These are phyloP conservation scores for Scaptomyza tumidula DNA, from an alignment of 2,888 invertebrate species.

Conservation along the genomic window DNA sequence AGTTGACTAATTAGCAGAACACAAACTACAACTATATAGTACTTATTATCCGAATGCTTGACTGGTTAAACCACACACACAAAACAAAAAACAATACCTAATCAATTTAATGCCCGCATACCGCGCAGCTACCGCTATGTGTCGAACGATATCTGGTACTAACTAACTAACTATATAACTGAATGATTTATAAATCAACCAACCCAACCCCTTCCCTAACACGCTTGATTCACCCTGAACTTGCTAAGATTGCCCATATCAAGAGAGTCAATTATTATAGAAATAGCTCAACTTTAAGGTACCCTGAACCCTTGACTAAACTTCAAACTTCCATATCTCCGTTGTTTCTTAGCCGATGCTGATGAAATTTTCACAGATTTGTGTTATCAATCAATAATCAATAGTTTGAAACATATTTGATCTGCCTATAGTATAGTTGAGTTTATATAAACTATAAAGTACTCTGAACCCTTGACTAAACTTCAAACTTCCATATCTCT, in stretches of 20 bases:
- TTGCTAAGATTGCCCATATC: constrained; percentile 30
- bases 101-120: constrained; percentile 5
- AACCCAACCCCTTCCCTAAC: too few relatives aligned
- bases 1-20: constrained; percentile 15
- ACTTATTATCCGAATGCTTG: not conserved
- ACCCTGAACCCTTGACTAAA: too few relatives aligned
- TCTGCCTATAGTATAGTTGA: too few relatives aligned
- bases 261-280: constrained; percentile 22
- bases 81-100: not conserved
- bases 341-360: too few relatives aligned
- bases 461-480: too few relatives aligned
- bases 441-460: too few relatives aligned
- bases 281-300: too few relatives aligned
- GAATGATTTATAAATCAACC: constrained; percentile 3
- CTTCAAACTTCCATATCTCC: too few relatives aligned
- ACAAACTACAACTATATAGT: not conserved
- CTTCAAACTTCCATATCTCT: too few relatives aligned
- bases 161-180: constrained; percentile 6
- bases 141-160: constrained; percentile 4
- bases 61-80: constrained; percentile 1
- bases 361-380: too few relatives aligned
- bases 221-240: constrained; percentile 20
- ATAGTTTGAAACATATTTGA: too few relatives aligned
- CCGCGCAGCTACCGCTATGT: not conserved
- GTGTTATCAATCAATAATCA: too few relatives aligned